Evolutionary conservation across 2,888 invertebrate genomes (phyloP), one percentile per base, ranked within the genome.

Genomic region (Drosophila barbarae): DNA sequence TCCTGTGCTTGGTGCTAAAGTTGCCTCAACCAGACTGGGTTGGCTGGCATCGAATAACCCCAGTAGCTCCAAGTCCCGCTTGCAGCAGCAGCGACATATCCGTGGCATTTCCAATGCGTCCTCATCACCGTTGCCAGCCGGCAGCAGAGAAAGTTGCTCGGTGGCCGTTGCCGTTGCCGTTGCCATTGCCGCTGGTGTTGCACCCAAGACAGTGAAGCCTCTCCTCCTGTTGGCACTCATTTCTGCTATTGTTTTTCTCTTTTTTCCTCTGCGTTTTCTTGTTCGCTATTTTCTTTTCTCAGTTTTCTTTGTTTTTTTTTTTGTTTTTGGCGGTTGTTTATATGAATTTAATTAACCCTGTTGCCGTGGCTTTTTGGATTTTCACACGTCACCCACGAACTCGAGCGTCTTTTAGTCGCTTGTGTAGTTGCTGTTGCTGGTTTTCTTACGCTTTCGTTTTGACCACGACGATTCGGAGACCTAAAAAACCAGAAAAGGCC

Each of bases 391-490:
- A 54, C 53, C 53, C 53, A 47, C 53, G 49, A 54, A 49, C 15
- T 35, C n/a, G 34, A 35, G 46, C 35, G 34, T 23, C 34, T 50
- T 8, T 32, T 47, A n/a, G 26, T 26, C 18, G 46, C 26, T 54
- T 26, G 26, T 26, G 18, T 30, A 42, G 51, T 23, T 36, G 52
- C 10, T 51, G 26, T 44, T 44, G 53, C 35, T 67, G 15, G 28
- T 35, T 64, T 59, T 69, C 58, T 78, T 53, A 30, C 52, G 71
- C 82, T 84, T 79, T 84, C 73, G 79, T 73, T 84, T 78, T 61
- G 71, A 61, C 68, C 69, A 75, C 77, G 38, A 61, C 52, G 53
- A 30, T 53, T 28, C n/a, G 36, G 66, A 60, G 70, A 71, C 82
- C 82, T 84, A 76, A 75, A 78, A 46, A 69, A 75, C 57, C 52